These are phyloP conservation scores for Eristalis pertinax DNA, from an alignment of 2,888 invertebrate genomes.

Conservation along the genomic window DNA sequence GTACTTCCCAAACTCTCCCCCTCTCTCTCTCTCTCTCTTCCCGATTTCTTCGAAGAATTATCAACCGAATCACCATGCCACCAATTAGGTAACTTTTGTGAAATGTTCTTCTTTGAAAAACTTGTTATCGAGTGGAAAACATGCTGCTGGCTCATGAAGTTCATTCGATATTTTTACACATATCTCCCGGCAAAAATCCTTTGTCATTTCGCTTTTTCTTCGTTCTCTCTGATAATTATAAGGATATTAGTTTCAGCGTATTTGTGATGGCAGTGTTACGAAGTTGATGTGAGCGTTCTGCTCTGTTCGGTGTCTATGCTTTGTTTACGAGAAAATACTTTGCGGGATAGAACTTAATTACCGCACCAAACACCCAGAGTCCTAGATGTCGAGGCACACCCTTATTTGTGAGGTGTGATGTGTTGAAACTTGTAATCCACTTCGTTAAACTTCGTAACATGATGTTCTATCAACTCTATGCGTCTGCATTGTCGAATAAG, in stretches of 20 bases:
- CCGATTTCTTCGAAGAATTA: background rate
- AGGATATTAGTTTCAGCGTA: constrained; percentile 18
- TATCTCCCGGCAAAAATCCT: constrained; percentile 27
- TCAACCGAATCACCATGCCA: constrained; percentile 25
- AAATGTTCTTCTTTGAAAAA: constrained; percentile 17
- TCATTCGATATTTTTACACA: constrained; percentile 45
- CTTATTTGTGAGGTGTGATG: too few relatives aligned
- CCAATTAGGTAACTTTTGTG: constrained; percentile 54
- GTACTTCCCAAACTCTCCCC: background rate
- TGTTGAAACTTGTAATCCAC: too few relatives aligned
- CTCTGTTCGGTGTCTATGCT: background rate
- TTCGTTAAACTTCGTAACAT: too few relatives aligned
- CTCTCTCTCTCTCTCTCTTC: too few relatives aligned
- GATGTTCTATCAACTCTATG: too few relatives aligned
- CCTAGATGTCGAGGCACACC: too few relatives aligned
- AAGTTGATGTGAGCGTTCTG: background rate
- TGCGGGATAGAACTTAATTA: too few relatives aligned
- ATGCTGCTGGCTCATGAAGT: constrained; percentile 41
- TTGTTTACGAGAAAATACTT: too few relatives aligned
- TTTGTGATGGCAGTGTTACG: background rate
- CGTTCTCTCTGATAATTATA: constrained; percentile 6
- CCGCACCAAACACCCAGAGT: too few relatives aligned
- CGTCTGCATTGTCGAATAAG: too few relatives aligned
- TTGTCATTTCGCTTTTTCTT: constrained; percentile 9
- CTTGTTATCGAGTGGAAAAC: constrained; percentile 52